Evolutionary conservation across 2,888 invertebrate species (phyloP).

Genomic region (Acronicta alni): DNA sequence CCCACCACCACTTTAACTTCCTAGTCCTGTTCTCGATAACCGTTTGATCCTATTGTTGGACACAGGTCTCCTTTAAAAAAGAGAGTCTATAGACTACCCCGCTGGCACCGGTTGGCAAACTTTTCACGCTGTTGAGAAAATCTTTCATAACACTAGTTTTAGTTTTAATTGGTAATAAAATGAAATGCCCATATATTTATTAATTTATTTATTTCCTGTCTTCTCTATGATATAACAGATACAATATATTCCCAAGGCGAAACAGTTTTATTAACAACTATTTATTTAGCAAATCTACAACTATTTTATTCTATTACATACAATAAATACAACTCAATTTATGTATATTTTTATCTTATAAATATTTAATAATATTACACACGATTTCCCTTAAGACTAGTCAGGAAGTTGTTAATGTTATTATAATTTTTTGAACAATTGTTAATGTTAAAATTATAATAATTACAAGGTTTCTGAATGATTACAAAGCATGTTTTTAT

Average conservation of each 20-base stretch:
- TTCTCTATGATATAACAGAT: slow-evolving; percentile 76
- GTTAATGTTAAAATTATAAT: slow-evolving; percentile 57
- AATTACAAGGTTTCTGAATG: slow-evolving; percentile 53
- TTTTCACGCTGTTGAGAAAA: no score
- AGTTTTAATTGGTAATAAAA: slow-evolving; percentile 4
- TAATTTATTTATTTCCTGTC: slow-evolving; percentile 75
- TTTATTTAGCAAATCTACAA: slow-evolving; percentile 64
- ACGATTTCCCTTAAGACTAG: slow-evolving; percentile 80
- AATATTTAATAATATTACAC: slow-evolving; percentile 68
- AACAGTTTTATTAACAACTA: slow-evolving; percentile 69
- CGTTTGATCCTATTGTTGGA: no score
- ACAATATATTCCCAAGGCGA: slow-evolving; percentile 75
- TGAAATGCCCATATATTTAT: slow-evolving; percentile 36
- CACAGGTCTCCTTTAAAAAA: no score
- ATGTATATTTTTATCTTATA: slow-evolving; percentile 69
- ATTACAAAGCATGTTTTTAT: slow-evolving; percentile 64
- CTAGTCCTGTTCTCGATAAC: no score
- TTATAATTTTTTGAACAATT: slow-evolving; percentile 56
- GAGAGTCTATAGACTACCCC: no score
- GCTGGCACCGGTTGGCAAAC: no score
- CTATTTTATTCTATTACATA: slow-evolving; percentile 72
- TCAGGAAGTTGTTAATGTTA: slow-evolving; percentile 72
- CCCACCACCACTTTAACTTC: no score
- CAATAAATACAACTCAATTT: slow-evolving; percentile 76
- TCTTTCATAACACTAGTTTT: no score